Base-by-base conservation (phyloP, 2,888 invertebrate species). In the Slavum lentiscoides region DNA sequence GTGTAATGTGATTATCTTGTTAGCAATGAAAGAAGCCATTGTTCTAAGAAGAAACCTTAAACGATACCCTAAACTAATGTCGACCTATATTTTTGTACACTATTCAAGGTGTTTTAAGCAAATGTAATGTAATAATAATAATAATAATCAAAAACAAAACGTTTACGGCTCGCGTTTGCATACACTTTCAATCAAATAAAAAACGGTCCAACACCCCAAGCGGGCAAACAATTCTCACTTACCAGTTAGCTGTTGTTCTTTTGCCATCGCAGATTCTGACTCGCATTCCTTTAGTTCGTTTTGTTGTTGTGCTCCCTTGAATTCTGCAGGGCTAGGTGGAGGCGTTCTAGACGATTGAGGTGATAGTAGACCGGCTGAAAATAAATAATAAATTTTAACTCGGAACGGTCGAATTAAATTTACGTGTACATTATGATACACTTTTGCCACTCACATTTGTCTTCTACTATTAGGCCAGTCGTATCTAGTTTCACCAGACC, bases 291-390 rank as follows among this genome's bases (percentile, higher is more conserved):
- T 73, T 2, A 49, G 70, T 72, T 80, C 80, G 17, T 66, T 72
- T 72, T 80, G 68, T 62, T 62, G 66, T 43, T 61, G 69, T 5
- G 37, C 49, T n/a, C 83, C 83, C 81, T 84, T 84, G 85, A 92
- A 89, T 86, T 91, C 91, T 80, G 91, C 91, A 61, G 91, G 92
- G 84, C 91, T 92, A 11, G 92, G 91, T 73, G 91, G 92, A 83
- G 91, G 92, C 82, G 92, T 92, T 86, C 91, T 91, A 59, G 91
- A 90, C 37, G 83, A 83, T 80, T 83, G 84, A 17, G 91, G 90
- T 83, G 89, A 89, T 84, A 87, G 87, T 73, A 90, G 87, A 87
- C 90, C 80, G 39, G 70, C 91, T 91, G 87, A 83, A 88, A 87
- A 83, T 83, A 67, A 83, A 30, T 30, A 67, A 76, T 72, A 30